Conservation (phyloP, 2,113 vertebrate genomes). For the Meles meles region DNA sequence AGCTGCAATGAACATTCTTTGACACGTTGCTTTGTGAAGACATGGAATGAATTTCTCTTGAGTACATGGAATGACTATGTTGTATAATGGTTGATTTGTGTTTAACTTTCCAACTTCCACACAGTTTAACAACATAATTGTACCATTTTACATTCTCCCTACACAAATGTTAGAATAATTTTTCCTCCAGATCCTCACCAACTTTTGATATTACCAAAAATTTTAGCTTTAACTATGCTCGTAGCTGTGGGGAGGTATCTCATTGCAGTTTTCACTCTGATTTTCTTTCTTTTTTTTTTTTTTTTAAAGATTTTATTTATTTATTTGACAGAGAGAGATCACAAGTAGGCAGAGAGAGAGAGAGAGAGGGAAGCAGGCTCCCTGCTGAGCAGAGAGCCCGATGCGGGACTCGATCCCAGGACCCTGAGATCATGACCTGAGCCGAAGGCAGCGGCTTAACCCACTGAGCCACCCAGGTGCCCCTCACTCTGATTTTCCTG, state of each 20-base stretch:
- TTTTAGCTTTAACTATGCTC: background rate
- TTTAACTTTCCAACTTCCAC: background rate
- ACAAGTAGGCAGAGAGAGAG: too few relatives aligned
- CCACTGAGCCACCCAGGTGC: too few relatives aligned
- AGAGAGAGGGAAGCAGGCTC: too few relatives aligned
- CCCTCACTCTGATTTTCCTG: background rate
- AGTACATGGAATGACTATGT: background rate
- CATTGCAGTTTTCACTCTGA: background rate
- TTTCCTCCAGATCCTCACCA: background rate
- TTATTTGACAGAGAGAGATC: too few relatives aligned
- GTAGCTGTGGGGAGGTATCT: background rate
- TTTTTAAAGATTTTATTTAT: too few relatives aligned
- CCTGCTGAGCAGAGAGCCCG: too few relatives aligned
- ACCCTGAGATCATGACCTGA: too few relatives aligned
- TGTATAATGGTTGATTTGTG: background rate
- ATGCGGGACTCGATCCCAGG: too few relatives aligned
- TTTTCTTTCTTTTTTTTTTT: too few relatives aligned
- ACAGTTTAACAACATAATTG: background rate
- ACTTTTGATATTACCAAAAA: background rate
- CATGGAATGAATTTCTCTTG: background rate
- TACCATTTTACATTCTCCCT: background rate
- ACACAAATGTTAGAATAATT: background rate
- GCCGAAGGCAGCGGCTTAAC: too few relatives aligned
- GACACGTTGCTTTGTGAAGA: background rate
- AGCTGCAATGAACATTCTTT: background rate